These are phyloP conservation scores for Spea hammondii DNA, from an alignment of 2,797 vertebrate genomes.

Conservation along the genomic window DNA sequence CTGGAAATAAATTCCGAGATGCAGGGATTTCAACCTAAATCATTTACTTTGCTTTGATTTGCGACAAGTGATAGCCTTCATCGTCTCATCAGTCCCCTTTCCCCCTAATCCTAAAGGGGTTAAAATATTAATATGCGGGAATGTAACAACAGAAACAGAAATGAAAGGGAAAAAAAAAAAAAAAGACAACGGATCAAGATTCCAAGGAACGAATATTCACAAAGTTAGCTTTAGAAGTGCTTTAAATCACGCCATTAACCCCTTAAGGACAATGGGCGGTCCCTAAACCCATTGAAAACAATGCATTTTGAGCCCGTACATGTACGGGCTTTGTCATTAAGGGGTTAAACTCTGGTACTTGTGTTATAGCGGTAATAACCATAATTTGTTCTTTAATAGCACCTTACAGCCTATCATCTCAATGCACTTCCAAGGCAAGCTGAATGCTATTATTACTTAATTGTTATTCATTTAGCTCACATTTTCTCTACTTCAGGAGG, in stretches of 20 bases:
- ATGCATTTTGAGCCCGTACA: too few species aligned
- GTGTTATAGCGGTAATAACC: constrained; percentile 43
- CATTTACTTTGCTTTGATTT: too few species aligned
- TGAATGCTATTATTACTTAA: constrained; percentile 50
- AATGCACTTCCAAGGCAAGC: constrained; percentile 42
- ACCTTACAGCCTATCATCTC: constrained; percentile 50
- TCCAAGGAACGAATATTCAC: constrained; percentile 16
- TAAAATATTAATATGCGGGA: not conserved
- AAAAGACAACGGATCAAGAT: not conserved
- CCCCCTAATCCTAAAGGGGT: not conserved
- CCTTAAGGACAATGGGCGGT: too few species aligned
- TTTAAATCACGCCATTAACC: constrained; percentile 27
- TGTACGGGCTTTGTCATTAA: too few species aligned
- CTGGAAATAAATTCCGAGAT: too few species aligned
- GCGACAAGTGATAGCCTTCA: too few species aligned
- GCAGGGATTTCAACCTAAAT: too few species aligned
- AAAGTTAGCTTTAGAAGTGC: constrained; percentile 14
- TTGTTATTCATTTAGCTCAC: constrained; percentile 37
- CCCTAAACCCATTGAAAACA: too few species aligned
- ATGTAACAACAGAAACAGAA: not conserved
- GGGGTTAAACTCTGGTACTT: constrained; percentile 2
- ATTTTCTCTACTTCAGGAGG: constrained; percentile 36
- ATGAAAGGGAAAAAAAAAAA: not conserved
- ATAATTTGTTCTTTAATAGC: constrained; percentile 49
- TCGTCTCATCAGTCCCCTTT: too few species aligned